Percentiles rank a stretch among this genome's conserved stretches.
phyloP scores from a whole-genome alignment of 2,113 vertebrate species.

The Cottus gobio region DNA sequence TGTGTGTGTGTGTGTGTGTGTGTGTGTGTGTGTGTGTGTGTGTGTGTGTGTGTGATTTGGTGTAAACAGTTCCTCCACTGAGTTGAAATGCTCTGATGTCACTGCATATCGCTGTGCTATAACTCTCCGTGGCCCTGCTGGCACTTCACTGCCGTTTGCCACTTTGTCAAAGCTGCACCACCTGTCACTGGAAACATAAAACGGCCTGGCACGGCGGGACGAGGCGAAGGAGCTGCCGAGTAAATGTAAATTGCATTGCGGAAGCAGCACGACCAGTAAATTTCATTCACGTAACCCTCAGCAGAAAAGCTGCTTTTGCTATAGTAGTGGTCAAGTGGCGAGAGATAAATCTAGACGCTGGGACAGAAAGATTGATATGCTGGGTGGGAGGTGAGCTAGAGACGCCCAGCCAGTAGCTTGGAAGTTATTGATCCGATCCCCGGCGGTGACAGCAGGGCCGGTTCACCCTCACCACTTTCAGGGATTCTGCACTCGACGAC shows the following conservation, averaged over 20 bases:
- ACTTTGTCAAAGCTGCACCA: conserved; percentile 22
- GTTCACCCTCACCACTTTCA: neutral
- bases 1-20: conserved; percentile 28
- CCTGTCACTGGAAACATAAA: conserved; percentile 20
- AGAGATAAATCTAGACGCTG: conserved; percentile 25
- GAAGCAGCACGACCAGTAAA: neutral
- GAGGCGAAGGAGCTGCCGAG: conserved; percentile 14
- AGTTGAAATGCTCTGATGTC: conserved; percentile 46
- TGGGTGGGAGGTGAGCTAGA: neutral
- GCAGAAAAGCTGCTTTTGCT: conserved; percentile 24
- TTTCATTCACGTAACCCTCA: conserved; percentile 19
- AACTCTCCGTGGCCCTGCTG: conserved; percentile 24
- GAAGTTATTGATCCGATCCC: conserved; percentile 24
- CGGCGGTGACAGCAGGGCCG: conserved; percentile 1
- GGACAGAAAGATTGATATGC: conserved; percentile 16
- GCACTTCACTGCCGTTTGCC: conserved; percentile 25
- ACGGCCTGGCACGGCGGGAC: neutral
- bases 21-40: conserved; percentile 27
- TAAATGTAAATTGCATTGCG: conserved; percentile 5
- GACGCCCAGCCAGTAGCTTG: neutral
- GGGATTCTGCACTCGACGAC: neutral
- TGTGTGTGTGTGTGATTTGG: conserved; percentile 22
- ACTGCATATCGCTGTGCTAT: conserved; percentile 15
- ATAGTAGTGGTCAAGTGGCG: neutral
- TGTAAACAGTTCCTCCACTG: conserved; percentile 20